These are phyloP conservation scores for Sarcophaga variegata DNA, from an alignment of 2,888 invertebrate species.

Conservation along the genomic window DNA sequence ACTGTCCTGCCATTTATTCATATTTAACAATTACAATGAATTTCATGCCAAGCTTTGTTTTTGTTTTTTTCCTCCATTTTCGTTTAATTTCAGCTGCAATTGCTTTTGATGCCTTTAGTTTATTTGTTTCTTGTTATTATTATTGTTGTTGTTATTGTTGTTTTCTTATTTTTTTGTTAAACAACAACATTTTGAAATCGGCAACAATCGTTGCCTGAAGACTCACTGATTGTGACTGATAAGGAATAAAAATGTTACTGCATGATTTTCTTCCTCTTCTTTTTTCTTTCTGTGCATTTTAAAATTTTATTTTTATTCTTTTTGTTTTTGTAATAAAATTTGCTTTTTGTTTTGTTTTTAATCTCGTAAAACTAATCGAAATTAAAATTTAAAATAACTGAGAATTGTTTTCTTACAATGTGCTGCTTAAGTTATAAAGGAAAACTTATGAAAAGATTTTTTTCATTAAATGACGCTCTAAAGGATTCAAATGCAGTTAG, in stretches of 20 bases:
- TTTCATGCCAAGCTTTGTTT: conserved; percentile 51
- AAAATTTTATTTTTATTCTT: background rate
- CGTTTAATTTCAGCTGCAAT: conserved; percentile 62
- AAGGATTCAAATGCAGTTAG: too few species aligned
- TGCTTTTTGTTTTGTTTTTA: background rate
- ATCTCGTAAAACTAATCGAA: background rate
- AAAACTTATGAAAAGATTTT: too few species aligned
- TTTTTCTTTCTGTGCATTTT: background rate
- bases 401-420: too few species aligned
- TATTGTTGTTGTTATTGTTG: conserved; percentile 61
- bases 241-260: conserved; percentile 49
- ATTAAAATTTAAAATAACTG: too few species aligned
- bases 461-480: too few species aligned
- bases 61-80: conserved; percentile 15
- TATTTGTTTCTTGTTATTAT: conserved; percentile 15
- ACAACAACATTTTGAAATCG: conserved; percentile 74
- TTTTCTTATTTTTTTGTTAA: conserved; percentile 45
- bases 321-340: background rate
- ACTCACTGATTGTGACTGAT: conserved; percentile 68
- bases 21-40: conserved; percentile 62
- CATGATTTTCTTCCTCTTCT: conserved; percentile 39
- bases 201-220: conserved; percentile 64
- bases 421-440: too few species aligned
- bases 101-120: conserved; percentile 48
- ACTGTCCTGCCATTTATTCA: conserved; percentile 40